Percentiles rank a stretch among this genome's conserved stretches.
Conservation (phyloP, 2,888 invertebrate species). For the Nasonia oneida region DNA sequence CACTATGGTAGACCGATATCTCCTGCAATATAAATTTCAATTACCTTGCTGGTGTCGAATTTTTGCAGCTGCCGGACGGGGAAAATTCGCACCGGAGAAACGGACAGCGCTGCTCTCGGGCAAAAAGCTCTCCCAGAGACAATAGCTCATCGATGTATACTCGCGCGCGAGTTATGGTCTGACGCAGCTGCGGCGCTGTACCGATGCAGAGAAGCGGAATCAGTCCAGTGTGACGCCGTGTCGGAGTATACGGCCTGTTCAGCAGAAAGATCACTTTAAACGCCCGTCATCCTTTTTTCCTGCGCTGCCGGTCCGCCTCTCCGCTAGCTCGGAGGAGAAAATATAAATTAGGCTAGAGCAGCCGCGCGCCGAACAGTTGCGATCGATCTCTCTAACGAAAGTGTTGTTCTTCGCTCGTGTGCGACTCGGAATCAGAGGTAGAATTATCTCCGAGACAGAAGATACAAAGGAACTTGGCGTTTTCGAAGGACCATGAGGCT, state of each 20-base stretch:
- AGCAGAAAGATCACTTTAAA: conserved; percentile 69
- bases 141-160: conserved; percentile 53
- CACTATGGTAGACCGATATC: not conserved
- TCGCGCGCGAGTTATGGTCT: conserved; percentile 49
- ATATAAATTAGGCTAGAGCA: conserved; percentile 76
- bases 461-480: no score
- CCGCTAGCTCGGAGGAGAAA: conserved; percentile 65
- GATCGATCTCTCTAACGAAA: conserved; percentile 68
- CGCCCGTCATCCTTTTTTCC: conserved; percentile 83
- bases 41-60: not conserved
- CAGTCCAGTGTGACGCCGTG: conserved; percentile 61
- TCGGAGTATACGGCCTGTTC: conserved; percentile 12
- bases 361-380: conserved; percentile 71
- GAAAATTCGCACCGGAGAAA: conserved; percentile 38
- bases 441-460: no score
- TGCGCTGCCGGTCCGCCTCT: not conserved
- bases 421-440: not conserved
- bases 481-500: not conserved
- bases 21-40: not conserved
- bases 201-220: conserved; percentile 35
- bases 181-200: not conserved
- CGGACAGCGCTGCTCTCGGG: not conserved
- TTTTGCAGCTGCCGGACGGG: not conserved
- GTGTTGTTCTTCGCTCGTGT: conserved; percentile 35
- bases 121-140: conserved; percentile 42